phyloP scores from a whole-genome alignment of 2,113 vertebrate genomes.

The Syrmaticus mikado region DNA sequence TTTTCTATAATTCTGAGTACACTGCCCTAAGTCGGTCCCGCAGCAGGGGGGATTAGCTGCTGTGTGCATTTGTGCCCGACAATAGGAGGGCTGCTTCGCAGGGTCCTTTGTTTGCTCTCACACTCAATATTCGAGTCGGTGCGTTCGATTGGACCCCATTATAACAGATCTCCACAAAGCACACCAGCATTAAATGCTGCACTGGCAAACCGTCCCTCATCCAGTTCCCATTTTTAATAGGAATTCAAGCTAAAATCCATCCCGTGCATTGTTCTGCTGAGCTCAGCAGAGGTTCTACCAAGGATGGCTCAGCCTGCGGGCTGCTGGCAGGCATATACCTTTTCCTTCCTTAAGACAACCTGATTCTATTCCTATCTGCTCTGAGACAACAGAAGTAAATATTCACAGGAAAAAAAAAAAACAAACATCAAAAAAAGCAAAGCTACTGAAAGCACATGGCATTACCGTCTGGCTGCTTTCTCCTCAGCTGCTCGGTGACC shows the following conservation, averaged over 20 bases:
- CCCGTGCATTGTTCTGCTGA: not conserved
- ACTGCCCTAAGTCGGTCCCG: not conserved
- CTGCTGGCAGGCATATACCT: slow-evolving; percentile 8
- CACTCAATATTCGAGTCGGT: slow-evolving; percentile 20
- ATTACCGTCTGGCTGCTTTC: slow-evolving; percentile 73
- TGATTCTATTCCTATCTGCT: slow-evolving; percentile 27
- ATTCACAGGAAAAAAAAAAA: slow-evolving; percentile 30
- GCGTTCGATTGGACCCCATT: slow-evolving; percentile 5
- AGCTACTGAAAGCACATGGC: slow-evolving; percentile 67
- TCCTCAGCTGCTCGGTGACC: slow-evolving; percentile 69
- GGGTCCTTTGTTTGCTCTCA: slow-evolving; percentile 64
- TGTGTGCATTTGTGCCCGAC: slow-evolving; percentile 49
- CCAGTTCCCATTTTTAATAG: not conserved
- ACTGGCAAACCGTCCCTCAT: slow-evolving; percentile 41
- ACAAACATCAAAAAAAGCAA: not conserved
- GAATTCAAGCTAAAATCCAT: slow-evolving; percentile 30
- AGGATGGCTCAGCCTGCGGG: not conserved
- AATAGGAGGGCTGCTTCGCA: slow-evolving; percentile 46
- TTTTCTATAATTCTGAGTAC: not conserved
- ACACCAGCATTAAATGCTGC: not conserved
- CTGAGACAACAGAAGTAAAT: slow-evolving; percentile 45
- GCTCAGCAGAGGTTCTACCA: slow-evolving; percentile 22
- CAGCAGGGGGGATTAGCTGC: not conserved
- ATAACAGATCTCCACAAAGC: slow-evolving; percentile 16
- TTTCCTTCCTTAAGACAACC: slow-evolving; percentile 34